Evolutionary conservation across 2,888 invertebrate species (phyloP), one percentile per base, ranked within the genome.

Genomic region (Cosmopolites sordidus): DNA sequence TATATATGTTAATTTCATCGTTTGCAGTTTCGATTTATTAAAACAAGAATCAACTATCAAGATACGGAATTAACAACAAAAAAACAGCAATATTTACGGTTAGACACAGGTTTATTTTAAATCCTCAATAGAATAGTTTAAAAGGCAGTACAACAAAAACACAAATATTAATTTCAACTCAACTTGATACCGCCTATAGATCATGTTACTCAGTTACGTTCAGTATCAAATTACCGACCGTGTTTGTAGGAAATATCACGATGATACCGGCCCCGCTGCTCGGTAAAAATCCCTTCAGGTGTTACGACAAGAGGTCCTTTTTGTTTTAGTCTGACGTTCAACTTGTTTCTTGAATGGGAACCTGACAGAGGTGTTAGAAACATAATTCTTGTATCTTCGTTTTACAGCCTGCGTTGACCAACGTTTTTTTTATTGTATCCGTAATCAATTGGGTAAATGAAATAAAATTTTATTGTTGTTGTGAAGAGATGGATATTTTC

Each of bases 161-260:
- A 30, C 29, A 14, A 40, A 54, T 49, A 56, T 56, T 52, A 30
- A 39, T 56, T 56, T 52, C 56, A 48, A 48, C 41, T 30, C 33
- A 33, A 56, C 48, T 18, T 22, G 48, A 56, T 42, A 51, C 46
- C 45, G 45, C 37, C 37, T 48, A 42, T 48, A 48, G 56, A 56
- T 56, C 51, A 56, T 41, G 43, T 56, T 56, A 39, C 55, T 38
- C 48, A 48, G 44, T 48, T 40, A 33, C 33, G 43, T 38, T 54
- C 39, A 39, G 50, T 50, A 30, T 54, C 46, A 30, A 43, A 46
- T 54, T 54, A 33, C 43, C 50, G 18, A 18, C 30, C 17, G 43
- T 49, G 45, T 50, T 33, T 54, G 54, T 54, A 49, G 54, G 54
- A 54, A 54, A 54, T 54, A 39, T 54, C 50, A 54, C 33, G 42